Base-by-base conservation (phyloP, 2,113 vertebrate genomes). In the Climacteris rufus region DNA sequence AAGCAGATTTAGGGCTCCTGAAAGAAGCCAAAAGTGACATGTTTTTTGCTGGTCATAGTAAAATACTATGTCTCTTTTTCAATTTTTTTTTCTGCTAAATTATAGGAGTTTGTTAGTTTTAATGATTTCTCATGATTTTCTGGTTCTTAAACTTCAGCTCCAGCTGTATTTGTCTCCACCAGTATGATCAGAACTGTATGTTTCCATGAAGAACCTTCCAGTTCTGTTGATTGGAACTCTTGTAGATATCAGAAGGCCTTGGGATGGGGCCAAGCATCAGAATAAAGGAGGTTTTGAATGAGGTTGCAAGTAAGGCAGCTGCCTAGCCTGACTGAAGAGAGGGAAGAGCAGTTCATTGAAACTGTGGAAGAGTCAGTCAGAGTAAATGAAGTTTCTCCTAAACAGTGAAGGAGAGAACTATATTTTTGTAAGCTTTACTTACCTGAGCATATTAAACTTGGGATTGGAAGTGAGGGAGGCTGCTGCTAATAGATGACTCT, bases 181-280 rank as follows among this genome's bases (percentile, higher is more conserved):
- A 53, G 33, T 57, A 49, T n/a, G 59, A 27, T 12, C 30, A 23
- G 15, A 66, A 24, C 53, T 63, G 5, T n/a, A 45, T 7, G 7
- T 49, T 87, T 7, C 57, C 27, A 17, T 91, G 16, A 82, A 71
- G 52, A 66, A 83, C 59, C 30, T 44, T 21, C 6, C 47, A 13
- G 8, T 87, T 83, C 39, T 63, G 24, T 66, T 49, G 33, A 52
- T 28, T 30, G 39, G 35, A 64, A 44, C 13, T 39, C 52, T 56
- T 66, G n/a, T 30, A 78, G 35, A 35, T 69, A 45, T 35, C 30
- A 31, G 15, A 87, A 63, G 47, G 30, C 35, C 13, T 78, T 70
- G 33, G 22, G 19, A 21, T 4, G 4, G 14, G 24, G 3, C 2
- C 0, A 0, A 14, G 22, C 57, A 68, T 28, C 22, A 45, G 63